Percentiles rank a stretch among this genome's conserved stretches.
Evolutionary conservation across 2,888 invertebrate species (phyloP).

Genomic region (Tryphoninae sp.): DNA sequence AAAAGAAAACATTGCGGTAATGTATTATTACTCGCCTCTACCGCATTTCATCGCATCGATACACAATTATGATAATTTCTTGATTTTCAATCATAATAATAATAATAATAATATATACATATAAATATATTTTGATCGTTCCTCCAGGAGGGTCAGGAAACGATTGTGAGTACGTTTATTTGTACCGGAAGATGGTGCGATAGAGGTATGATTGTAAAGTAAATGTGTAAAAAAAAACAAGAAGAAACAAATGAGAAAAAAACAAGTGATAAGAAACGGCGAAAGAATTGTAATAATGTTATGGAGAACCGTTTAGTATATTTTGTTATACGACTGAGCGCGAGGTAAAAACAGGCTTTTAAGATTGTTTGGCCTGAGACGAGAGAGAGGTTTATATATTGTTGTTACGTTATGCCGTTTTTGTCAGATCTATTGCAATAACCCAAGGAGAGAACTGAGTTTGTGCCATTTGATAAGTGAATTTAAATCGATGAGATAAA

Average conservation of each 20-base stretch:
- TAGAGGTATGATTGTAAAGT: conserved; percentile 60
- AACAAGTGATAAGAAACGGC: conserved; percentile 53
- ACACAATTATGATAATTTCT: conserved; percentile 33
- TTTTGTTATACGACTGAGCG: conserved; percentile 77
- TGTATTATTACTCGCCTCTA: conserved; percentile 41
- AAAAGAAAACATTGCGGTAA: conserved; percentile 34
- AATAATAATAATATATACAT: conserved; percentile 19
- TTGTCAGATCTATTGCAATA: conserved; percentile 61
- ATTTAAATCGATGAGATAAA: conserved; percentile 34
- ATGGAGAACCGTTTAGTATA: conserved; percentile 75
- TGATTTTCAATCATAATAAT: conserved; percentile 33
- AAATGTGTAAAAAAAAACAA: conserved; percentile 67
- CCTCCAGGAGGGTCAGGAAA: conserved; percentile 1
- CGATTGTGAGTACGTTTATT: conserved; percentile 22
- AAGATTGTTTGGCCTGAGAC: conserved; percentile 38
- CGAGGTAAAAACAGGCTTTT: conserved; percentile 6
- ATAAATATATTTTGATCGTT: conserved; percentile 25
- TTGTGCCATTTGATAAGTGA: conserved; percentile 59
- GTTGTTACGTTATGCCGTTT: conserved; percentile 54
- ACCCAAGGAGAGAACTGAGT: conserved; percentile 45
- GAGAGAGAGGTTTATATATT: conserved; percentile 56
- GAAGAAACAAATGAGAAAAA: conserved; percentile 54
- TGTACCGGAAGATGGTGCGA: conserved; percentile 40
- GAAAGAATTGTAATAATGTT: conserved; percentile 68
- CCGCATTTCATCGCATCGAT: conserved; percentile 49